Evolutionary conservation across 2,113 vertebrate genomes (phyloP).

Genomic region (Pachypanchax playfairii): DNA sequence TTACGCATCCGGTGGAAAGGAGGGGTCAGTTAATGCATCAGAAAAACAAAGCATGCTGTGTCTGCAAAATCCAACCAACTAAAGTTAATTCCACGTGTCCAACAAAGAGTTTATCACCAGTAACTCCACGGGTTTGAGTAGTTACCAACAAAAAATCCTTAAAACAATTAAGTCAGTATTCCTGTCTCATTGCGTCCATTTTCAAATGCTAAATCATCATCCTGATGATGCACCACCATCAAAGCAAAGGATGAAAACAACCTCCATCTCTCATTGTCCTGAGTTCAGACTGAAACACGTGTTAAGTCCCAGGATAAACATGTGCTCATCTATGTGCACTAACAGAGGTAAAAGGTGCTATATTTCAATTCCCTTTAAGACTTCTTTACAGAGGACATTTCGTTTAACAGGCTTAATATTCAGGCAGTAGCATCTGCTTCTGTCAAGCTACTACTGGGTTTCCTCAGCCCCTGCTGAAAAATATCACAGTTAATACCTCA

Average conservation of each 20-base stretch:
- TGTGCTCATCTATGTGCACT: slow-evolving; percentile 25
- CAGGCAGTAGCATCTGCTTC: slow-evolving; percentile 63
- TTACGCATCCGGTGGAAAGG: no score
- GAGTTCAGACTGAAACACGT: slow-evolving; percentile 38
- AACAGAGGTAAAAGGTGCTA: slow-evolving; percentile 24
- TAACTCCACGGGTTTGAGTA: slow-evolving; percentile 8
- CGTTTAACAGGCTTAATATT: slow-evolving; percentile 65
- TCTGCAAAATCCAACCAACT: background rate
- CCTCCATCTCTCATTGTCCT: slow-evolving; percentile 30
- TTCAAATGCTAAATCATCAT: slow-evolving; percentile 38
- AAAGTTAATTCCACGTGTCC: background rate
- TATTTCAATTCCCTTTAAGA: slow-evolving; percentile 55
- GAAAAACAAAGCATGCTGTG: background rate
- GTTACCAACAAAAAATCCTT: slow-evolving; percentile 12
- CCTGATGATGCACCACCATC: slow-evolving; percentile 48
- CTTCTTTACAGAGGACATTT: slow-evolving; percentile 62
- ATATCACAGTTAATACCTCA: slow-evolving; percentile 68
- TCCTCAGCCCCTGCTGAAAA: slow-evolving; percentile 57
- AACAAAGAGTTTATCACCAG: slow-evolving; percentile 13
- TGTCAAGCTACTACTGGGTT: slow-evolving; percentile 57
- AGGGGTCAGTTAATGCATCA: no score
- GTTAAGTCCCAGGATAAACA: slow-evolving; percentile 31
- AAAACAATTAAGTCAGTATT: slow-evolving; percentile 1
- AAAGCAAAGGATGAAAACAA: slow-evolving; percentile 43
- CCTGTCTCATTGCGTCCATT: slow-evolving; percentile 15